Evolutionary conservation across 2,113 vertebrate genomes (phyloP), one percentile per base, ranked within the genome.

Genomic region (Todiramphus chloris): DNA sequence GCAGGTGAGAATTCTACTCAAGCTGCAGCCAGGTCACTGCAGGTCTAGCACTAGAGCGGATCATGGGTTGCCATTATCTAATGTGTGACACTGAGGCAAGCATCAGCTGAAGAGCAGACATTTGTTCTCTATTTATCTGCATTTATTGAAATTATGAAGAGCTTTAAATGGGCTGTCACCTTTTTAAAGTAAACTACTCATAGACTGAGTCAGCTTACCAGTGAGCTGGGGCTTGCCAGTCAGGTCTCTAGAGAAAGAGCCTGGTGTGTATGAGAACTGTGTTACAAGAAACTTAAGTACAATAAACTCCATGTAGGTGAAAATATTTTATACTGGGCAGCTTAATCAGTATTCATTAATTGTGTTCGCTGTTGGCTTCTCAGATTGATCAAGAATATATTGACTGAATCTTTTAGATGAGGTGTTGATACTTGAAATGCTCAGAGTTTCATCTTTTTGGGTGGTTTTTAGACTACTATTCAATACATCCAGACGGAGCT

Each of bases 71-170:
- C 46, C 43, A 33, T 2, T 16, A 21, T 21, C 48, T 59, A 13
- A 46, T 0, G 0, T 3, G 46, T 24, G 16, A 30, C 64, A 25
- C 0, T 11, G 59, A 85, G 30, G 48, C 11, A 70, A 15, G 28
- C 48, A 31, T 48, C 63, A 62, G 62, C 31, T 41, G 37, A 58
- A 90, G n/a, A 30, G 21, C n/a, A 51, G n/a, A 14, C 35, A 13
- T 59, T 69, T 46, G n/a, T 35, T 67, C 41, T 67, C 64, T 66
- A 2, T n/a, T 84, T 55, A 13, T 23, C 64, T 75, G 28, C 9
- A 6, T 87, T 82, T 35, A 20, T 48, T 39, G 55, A 30, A 76
- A 60, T 56, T 35, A 44, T 6, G 55, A 87, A 63, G 72, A 87
- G 60, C 17, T 94, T 89, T 35, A 70, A 72, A 83, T 2, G 4